phyloP scores from a whole-genome alignment of 1,140 invertebrate species.

The Drosophila murphyi region DNA sequence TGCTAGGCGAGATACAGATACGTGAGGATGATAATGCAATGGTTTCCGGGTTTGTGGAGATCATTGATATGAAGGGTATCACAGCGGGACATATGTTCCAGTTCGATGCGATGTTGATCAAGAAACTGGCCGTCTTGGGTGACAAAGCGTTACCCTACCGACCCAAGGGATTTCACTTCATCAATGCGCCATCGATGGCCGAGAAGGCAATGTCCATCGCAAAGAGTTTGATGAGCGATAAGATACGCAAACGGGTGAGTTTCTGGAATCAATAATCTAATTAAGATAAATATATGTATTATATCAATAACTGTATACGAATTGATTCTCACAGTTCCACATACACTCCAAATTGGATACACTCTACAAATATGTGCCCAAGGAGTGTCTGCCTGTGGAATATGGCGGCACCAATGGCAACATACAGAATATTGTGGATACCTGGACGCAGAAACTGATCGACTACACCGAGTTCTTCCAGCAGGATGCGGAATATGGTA shows the following conservation, averaged over 20 bases:
- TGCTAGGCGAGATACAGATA: slow-evolving; percentile 85
- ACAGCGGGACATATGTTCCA: slow-evolving; percentile 85
- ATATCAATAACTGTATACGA: neutral
- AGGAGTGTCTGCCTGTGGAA: slow-evolving; percentile 86
- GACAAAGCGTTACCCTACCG: slow-evolving; percentile 86
- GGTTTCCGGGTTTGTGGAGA: slow-evolving; percentile 84
- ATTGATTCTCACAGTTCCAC: slow-evolving; percentile 57
- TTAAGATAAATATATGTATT: neutral
- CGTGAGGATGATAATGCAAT: slow-evolving; percentile 85
- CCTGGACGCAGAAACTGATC: slow-evolving; percentile 86
- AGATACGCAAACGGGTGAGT: slow-evolving; percentile 85
- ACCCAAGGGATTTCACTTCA: slow-evolving; percentile 86
- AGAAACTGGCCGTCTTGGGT: slow-evolving; percentile 85
- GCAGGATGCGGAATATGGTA: slow-evolving; percentile 85
- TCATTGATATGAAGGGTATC: slow-evolving; percentile 85
- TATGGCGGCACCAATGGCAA: slow-evolving; percentile 86
- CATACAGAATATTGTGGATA: slow-evolving; percentile 84
- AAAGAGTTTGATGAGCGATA: slow-evolving; percentile 85
- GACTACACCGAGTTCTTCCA: slow-evolving; percentile 85
- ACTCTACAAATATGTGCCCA: slow-evolving; percentile 85
- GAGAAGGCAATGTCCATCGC: slow-evolving; percentile 85
- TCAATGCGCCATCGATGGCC: slow-evolving; percentile 85
- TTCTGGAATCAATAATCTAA: too few species aligned
- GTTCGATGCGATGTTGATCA: slow-evolving; percentile 85
- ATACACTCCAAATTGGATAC: slow-evolving; percentile 86